Conservation (phyloP, 2,797 vertebrate genomes). For the Poeciliopsis turneri region DNA sequence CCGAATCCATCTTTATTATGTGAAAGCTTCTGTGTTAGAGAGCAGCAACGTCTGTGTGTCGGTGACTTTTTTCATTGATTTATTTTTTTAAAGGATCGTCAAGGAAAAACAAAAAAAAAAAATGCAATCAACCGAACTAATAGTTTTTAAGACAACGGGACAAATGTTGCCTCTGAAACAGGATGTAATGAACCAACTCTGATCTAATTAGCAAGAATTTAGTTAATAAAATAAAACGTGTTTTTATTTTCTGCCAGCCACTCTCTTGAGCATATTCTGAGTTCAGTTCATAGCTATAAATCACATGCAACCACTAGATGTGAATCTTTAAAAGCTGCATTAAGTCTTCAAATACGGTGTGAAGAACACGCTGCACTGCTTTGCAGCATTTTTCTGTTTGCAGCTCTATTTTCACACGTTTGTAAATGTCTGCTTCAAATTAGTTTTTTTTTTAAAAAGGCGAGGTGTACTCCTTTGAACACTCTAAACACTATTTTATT, state of each 20-base stretch:
- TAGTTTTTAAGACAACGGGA: constrained; percentile 31
- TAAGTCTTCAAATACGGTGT: not conserved
- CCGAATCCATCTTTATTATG: constrained; percentile 26
- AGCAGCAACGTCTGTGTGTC: constrained; percentile 13
- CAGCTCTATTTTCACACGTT: not conserved
- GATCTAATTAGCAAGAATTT: constrained; percentile 33
- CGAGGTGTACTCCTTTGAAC: not conserved
- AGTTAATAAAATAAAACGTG: constrained; percentile 24
- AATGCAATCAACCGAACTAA: constrained; percentile 22
- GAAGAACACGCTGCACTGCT: not conserved
- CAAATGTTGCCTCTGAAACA: constrained; percentile 14
- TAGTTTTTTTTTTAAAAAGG: not conserved
- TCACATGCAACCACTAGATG: not conserved
- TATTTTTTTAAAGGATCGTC: constrained; percentile 21
- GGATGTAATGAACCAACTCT: constrained; percentile 38
- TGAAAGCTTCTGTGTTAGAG: not conserved
- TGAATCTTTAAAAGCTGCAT: not conserved
- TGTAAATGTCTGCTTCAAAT: not conserved
- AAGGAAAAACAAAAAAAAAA: constrained; percentile 5
- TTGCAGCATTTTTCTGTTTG: not conserved
- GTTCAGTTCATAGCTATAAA: constrained; percentile 17
- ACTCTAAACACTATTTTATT: not conserved
- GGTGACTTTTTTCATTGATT: too few relatives aligned
- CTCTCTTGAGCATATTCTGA: constrained; percentile 8
- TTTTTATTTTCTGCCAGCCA: not conserved